A percentile compares a stretch with the other conserved stretches of the same genome.
These are phyloP conservation scores for Amblyopsis hoosieri DNA, from an alignment of 2,797 vertebrate genomes.

Conservation along the genomic window DNA sequence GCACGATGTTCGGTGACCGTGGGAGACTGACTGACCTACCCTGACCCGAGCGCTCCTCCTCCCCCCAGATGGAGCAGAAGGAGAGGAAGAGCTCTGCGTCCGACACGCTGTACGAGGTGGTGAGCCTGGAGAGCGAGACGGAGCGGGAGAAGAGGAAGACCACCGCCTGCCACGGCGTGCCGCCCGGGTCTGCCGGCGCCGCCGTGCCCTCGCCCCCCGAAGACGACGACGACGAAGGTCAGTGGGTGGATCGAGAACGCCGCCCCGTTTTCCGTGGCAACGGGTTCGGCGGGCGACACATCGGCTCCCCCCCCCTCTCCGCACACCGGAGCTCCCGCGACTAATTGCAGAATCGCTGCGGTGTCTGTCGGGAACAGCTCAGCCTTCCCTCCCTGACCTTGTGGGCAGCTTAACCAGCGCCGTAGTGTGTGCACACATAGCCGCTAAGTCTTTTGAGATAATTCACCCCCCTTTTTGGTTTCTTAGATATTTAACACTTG, in stretches of 20 bases:
- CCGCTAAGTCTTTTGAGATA: no score
- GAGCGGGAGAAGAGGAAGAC: conserved; percentile 94
- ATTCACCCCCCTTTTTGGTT: not conserved
- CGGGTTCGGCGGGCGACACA: no score
- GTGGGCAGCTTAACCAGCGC: no score
- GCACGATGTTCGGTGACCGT: no score
- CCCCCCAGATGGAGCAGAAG: conserved; percentile 87
- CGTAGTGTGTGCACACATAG: no score
- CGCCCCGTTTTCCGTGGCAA: no score
- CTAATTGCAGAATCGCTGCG: no score
- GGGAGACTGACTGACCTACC: no score
- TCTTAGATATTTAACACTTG: not conserved
- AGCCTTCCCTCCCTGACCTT: no score
- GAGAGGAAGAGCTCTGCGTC: conserved; percentile 90
- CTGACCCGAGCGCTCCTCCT: not conserved
- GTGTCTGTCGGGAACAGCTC: no score
- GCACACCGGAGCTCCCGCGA: no score
- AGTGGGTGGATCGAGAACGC: conserved; percentile 15
- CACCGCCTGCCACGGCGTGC: conserved; percentile 91
- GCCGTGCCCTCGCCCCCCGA: conserved; percentile 93
- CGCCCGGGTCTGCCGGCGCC: conserved; percentile 81
- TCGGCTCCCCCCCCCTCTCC: no score
- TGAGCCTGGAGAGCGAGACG: conserved; percentile 93
- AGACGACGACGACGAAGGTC: conserved; percentile 98
- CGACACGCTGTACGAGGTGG: conserved; percentile 94